A percentile compares a stretch with the other conserved stretches of the same genome.
phyloP scores from a whole-genome alignment of 2,888 invertebrate species.

The Rhyacophila evoluta region DNA sequence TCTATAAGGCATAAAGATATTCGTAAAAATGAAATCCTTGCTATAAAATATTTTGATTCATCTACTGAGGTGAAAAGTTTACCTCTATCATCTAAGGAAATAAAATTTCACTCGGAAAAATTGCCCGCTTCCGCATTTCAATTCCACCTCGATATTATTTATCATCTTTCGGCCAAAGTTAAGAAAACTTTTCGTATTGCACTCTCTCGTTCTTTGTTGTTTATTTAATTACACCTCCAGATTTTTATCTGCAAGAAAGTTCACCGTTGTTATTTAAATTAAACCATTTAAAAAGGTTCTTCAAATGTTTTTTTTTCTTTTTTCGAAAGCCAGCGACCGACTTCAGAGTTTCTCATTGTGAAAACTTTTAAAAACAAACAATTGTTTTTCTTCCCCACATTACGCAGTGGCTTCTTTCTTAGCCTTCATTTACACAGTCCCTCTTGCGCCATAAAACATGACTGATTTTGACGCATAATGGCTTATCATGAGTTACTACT shows the following conservation, averaged over 20 bases:
- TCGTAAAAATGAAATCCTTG: neutral
- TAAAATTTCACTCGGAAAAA: neutral
- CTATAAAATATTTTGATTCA: slow-evolving; percentile 21
- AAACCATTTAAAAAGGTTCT: slow-evolving; percentile 39
- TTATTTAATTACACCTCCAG: slow-evolving; percentile 37
- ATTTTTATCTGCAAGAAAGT: slow-evolving; percentile 34
- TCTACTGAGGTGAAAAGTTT: slow-evolving; percentile 11
- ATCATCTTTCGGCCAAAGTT: neutral
- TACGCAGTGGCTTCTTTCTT: neutral
- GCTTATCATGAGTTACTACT: too few species aligned
- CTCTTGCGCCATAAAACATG: neutral
- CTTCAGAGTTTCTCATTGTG: slow-evolving; percentile 44
- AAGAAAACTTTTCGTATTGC: neutral
- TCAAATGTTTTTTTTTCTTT: slow-evolving; percentile 3
- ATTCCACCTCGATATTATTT: slow-evolving; percentile 13
- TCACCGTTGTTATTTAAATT: slow-evolving; percentile 33
- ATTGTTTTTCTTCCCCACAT: slow-evolving; percentile 37
- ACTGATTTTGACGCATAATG: neutral
- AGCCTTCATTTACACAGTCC: slow-evolving; percentile 4
- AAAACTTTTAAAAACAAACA: slow-evolving; percentile 47
- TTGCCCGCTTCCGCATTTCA: slow-evolving; percentile 6
- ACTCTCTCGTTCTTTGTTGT: slow-evolving; percentile 28
- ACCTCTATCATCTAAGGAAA: slow-evolving; percentile 9
- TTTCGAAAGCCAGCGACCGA: slow-evolving; percentile 1
- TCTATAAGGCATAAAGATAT: neutral